Conservation (phyloP, 1,140 invertebrate species). For the Philopotamus ludificatus region DNA sequence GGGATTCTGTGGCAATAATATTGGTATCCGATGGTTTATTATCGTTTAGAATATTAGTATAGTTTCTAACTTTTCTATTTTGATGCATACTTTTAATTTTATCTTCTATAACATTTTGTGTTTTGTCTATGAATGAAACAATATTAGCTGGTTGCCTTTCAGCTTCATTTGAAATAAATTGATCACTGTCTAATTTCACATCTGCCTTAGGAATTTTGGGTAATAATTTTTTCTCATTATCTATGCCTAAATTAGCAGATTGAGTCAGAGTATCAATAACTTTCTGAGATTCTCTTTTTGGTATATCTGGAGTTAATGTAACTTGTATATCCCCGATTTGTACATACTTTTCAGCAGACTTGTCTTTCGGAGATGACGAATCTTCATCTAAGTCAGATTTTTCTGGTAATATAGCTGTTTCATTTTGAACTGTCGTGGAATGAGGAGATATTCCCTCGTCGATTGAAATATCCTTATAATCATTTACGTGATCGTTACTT, state of each 20-base stretch:
- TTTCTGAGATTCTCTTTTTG: no score
- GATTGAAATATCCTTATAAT: constrained; percentile 50
- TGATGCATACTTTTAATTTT: constrained; percentile 59
- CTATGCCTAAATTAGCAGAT: neutral
- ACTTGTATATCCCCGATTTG: constrained; percentile 36
- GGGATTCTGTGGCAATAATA: constrained; percentile 58
- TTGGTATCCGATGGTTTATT: constrained; percentile 59
- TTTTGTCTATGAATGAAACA: constrained; percentile 51
- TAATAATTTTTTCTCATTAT: constrained; percentile 15
- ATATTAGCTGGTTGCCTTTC: constrained; percentile 46
- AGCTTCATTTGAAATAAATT: constrained; percentile 44
- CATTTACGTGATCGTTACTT: constrained; percentile 47
- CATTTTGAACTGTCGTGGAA: neutral
- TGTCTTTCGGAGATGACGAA: constrained; percentile 36
- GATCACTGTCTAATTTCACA: constrained; percentile 45
- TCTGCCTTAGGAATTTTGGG: constrained; percentile 1
- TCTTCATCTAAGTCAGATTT: neutral
- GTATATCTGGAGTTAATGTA: constrained; percentile 27
- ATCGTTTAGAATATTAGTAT: constrained; percentile 61
- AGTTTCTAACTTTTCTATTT: constrained; percentile 52
- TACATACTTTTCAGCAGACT: constrained; percentile 27
- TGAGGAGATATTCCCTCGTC: constrained; percentile 52
- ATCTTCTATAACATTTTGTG: constrained; percentile 54
- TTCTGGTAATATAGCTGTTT: neutral
- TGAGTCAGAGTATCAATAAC: no score